Conservation (phyloP, 2,797 vertebrate genomes). For the Sebastes jordani region DNA sequence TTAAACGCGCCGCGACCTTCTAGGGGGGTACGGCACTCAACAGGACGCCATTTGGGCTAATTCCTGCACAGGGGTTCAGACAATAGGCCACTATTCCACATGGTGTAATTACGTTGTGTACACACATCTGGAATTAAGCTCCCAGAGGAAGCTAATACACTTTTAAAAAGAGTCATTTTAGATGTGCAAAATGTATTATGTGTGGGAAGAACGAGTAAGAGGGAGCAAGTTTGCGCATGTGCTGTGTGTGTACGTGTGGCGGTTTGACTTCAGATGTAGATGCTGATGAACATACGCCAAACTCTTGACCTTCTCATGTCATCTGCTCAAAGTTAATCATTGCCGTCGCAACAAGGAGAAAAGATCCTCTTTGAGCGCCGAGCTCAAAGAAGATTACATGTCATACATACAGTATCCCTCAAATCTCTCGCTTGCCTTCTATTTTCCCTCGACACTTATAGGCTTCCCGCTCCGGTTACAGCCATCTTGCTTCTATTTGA, state of each 20-base stretch:
- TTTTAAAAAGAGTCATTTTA: constrained; percentile 55
- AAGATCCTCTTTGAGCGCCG: constrained; percentile 31
- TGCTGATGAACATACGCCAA: constrained; percentile 25
- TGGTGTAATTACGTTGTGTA: constrained; percentile 83
- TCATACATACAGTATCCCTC: constrained; percentile 34
- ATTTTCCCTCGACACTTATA: constrained; percentile 15
- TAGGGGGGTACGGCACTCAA: constrained; percentile 76
- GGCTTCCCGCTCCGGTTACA: constrained; percentile 45
- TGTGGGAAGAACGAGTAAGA: constrained; percentile 63
- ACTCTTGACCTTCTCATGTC: constrained; percentile 43
- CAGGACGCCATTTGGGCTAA: constrained; percentile 82
- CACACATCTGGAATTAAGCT: constrained; percentile 85
- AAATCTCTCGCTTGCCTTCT: constrained; percentile 26
- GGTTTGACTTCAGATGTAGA: constrained; percentile 36
- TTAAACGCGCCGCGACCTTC: constrained; percentile 81
- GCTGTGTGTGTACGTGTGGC: background rate
- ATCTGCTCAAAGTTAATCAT: constrained; percentile 58
- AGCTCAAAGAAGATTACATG: constrained; percentile 52
- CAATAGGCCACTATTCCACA: constrained; percentile 85
- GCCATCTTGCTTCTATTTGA: constrained; percentile 70
- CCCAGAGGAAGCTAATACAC: constrained; percentile 76
- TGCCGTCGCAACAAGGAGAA: constrained; percentile 36
- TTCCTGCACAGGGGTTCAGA: constrained; percentile 79
- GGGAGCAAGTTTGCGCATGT: background rate
- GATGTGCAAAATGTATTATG: constrained; percentile 65